Conservation (phyloP, 1,140 invertebrate species). For the Calycopis cecrops region DNA sequence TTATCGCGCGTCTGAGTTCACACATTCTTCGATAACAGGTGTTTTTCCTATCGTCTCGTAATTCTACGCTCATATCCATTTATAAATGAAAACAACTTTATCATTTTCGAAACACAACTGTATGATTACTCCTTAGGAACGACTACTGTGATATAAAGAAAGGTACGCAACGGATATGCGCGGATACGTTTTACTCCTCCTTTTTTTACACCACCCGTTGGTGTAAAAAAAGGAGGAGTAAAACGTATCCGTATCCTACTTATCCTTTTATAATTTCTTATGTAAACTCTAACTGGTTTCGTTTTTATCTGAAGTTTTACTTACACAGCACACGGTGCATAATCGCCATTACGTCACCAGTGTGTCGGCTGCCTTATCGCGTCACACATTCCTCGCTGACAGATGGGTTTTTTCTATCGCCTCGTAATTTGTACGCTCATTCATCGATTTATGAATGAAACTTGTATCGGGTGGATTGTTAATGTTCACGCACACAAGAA, state of each 20-base stretch:
- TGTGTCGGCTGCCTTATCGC: neutral
- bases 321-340: neutral
- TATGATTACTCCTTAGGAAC: too few species aligned
- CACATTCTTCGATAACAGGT: too few species aligned
- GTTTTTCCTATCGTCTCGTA: too few species aligned
- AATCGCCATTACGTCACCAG: constrained; percentile 1
- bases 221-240: too few species aligned
- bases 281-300: neutral
- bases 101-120: too few species aligned
- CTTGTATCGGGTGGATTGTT: constrained; percentile 10
- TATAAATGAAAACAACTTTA: too few species aligned
- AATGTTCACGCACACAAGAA: neutral
- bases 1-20: too few species aligned
- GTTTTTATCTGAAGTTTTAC: neutral
- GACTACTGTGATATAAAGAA: too few species aligned
- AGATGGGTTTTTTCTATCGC: constrained; percentile 22
- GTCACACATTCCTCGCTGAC: constrained; percentile 8
- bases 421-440: constrained; percentile 19
- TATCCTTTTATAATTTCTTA: neutral
- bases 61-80: too few species aligned
- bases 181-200: neutral
- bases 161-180: neutral
- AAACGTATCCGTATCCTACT: too few species aligned
- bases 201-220: neutral
- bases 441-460: constrained; percentile 14